Evolutionary conservation across 2,113 vertebrate species (phyloP).

Genomic region (Gulo gulo): DNA sequence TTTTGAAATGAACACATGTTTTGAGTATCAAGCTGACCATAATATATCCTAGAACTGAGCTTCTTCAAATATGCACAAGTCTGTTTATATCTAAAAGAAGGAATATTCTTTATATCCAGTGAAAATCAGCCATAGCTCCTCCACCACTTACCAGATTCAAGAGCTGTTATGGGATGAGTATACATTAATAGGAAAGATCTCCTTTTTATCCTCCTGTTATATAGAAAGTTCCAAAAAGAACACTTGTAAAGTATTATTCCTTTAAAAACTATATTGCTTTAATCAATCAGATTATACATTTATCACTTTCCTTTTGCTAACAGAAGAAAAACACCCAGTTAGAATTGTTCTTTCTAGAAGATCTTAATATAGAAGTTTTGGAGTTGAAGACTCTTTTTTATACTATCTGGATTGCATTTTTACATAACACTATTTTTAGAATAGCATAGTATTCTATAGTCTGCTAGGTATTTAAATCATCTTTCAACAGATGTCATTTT

Average conservation of each 20-base stretch:
- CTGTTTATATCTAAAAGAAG: conserved; percentile 3
- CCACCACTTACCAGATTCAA: background rate
- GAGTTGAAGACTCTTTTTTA: conserved; percentile 22
- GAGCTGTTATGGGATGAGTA: background rate
- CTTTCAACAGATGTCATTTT: conserved; percentile 52
- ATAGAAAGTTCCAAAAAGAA: background rate
- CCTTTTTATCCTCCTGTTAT: background rate
- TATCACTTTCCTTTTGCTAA: background rate
- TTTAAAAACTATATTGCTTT: background rate
- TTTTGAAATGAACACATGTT: background rate
- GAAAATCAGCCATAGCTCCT: background rate
- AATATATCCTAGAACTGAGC: background rate
- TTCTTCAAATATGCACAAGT: background rate
- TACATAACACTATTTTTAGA: conserved; percentile 41
- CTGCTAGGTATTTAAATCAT: conserved; percentile 56
- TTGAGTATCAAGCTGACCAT: background rate
- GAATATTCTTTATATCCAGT: background rate
- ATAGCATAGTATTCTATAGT: background rate
- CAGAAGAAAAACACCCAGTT: background rate
- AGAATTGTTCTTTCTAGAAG: background rate
- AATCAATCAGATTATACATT: background rate
- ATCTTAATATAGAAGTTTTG: background rate
- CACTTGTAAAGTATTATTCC: background rate
- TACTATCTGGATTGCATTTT: background rate
- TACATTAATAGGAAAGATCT: background rate